Conservation (phyloP, 1,140 invertebrate genomes). For the Carcinoscorpius rotundicauda region DNA sequence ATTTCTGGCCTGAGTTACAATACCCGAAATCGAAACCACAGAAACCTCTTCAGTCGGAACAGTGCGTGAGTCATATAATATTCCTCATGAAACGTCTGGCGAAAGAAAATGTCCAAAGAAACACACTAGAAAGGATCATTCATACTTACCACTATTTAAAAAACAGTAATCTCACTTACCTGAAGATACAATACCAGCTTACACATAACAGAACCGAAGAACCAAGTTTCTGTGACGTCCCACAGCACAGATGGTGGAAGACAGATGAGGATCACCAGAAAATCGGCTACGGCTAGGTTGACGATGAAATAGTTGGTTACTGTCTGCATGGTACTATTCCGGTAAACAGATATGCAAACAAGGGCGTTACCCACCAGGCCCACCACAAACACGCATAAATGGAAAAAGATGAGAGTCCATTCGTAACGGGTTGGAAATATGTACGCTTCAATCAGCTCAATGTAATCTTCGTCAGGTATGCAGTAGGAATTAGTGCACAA, state of each 20-base stretch:
- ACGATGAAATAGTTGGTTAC: slow-evolving; percentile 41
- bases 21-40: no score
- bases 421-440: slow-evolving; percentile 27
- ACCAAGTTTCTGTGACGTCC: slow-evolving; percentile 87
- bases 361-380: slow-evolving; percentile 77
- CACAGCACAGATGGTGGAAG: slow-evolving; percentile 81
- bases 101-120: no score
- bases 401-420: slow-evolving; percentile 63
- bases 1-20: no score
- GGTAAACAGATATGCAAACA: slow-evolving; percentile 74
- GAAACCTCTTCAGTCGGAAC: no score
- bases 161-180: slow-evolving; percentile 41
- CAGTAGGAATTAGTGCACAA: slow-evolving; percentile 22
- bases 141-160: no score
- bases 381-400: slow-evolving; percentile 67
- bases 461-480: slow-evolving; percentile 23
- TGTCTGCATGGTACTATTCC: slow-evolving; percentile 49
- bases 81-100: no score
- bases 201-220: slow-evolving; percentile 62
- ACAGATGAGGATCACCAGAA: slow-evolving; percentile 74
- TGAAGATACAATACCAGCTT: slow-evolving; percentile 74
- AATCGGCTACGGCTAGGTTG: slow-evolving; percentile 40
- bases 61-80: no score
- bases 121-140: no score
- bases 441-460: slow-evolving; percentile 21